Evolutionary conservation across 2,888 invertebrate genomes (phyloP).

Genomic region (Callyntrura sp.): DNA sequence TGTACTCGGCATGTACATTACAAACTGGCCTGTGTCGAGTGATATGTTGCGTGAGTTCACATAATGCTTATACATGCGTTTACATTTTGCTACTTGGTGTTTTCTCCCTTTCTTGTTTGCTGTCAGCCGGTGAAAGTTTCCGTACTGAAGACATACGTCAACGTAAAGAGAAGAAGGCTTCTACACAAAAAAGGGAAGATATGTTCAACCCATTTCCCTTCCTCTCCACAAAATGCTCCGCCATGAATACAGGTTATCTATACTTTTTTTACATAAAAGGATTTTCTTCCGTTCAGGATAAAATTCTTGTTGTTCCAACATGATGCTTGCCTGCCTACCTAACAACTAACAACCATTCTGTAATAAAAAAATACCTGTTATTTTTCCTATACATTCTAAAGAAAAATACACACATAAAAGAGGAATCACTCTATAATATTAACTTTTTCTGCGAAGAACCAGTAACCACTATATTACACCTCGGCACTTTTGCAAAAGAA

Average conservation of each 20-base stretch:
- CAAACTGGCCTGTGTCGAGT: neutral
- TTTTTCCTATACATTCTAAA: neutral
- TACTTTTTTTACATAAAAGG: constrained; percentile 35
- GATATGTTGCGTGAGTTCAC: neutral
- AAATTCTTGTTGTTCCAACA: constrained; percentile 65
- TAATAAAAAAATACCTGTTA: constrained; percentile 46
- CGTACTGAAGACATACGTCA: constrained; percentile 77
- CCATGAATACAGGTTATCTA: constrained; percentile 60
- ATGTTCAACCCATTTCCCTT: constrained; percentile 75
- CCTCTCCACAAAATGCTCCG: constrained; percentile 54
- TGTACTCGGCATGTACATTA: neutral
- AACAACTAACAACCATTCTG: neutral
- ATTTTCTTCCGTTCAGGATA: constrained; percentile 66
- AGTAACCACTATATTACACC: constrained; percentile 26
- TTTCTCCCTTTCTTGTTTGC: constrained; percentile 61
- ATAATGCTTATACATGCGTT: neutral
- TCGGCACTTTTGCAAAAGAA: neutral
- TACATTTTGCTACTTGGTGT: constrained; percentile 15
- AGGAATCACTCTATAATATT: neutral
- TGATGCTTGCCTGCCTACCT: neutral
- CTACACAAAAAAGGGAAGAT: constrained; percentile 54
- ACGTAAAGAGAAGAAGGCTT: constrained; percentile 55
- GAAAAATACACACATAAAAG: neutral
- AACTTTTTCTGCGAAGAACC: constrained; percentile 12
- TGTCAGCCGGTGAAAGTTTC: constrained; percentile 77